These are phyloP conservation scores for Peromyscus maniculatus DNA, from an alignment of 2,113 vertebrate species.

Conservation along the genomic window DNA sequence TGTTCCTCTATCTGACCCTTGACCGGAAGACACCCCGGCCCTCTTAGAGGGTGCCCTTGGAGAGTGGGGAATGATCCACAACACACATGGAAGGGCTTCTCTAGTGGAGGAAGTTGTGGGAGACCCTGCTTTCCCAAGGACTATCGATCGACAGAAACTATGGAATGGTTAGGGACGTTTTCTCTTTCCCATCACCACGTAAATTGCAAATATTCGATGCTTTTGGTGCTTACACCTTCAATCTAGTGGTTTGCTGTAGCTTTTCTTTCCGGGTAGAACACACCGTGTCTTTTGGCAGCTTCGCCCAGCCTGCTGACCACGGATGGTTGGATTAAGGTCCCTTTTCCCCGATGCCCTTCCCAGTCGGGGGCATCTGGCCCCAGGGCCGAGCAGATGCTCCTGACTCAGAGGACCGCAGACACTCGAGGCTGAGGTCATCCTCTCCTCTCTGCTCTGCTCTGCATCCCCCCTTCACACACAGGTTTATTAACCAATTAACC, in stretches of 20 bases:
- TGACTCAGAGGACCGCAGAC: conserved; percentile 68
- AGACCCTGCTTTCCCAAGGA: not conserved
- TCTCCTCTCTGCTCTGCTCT: not conserved
- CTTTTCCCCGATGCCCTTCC: not conserved
- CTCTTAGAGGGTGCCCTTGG: not conserved
- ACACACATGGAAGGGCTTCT: not conserved
- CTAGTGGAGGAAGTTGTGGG: not conserved
- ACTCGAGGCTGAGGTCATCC: conserved; percentile 58
- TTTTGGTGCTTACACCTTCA: not conserved
- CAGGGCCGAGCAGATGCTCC: conserved; percentile 57
- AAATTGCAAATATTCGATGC: not conserved
- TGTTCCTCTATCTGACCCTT: not conserved
- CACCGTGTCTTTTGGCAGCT: not conserved
- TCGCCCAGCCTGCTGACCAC: not conserved
- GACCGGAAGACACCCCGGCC: not conserved
- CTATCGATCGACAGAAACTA: not conserved
- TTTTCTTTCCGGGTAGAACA: not conserved
- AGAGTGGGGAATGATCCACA: not conserved
- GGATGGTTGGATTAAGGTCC: not conserved
- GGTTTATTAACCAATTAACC: not conserved
- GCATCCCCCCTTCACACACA: not conserved
- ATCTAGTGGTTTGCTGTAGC: not conserved
- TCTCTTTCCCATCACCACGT: not conserved
- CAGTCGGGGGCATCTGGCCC: not conserved
- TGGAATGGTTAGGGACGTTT: not conserved